Evolutionary conservation across 2,797 vertebrate species (phyloP).

Genomic region (Semaprochilodus insignis): DNA sequence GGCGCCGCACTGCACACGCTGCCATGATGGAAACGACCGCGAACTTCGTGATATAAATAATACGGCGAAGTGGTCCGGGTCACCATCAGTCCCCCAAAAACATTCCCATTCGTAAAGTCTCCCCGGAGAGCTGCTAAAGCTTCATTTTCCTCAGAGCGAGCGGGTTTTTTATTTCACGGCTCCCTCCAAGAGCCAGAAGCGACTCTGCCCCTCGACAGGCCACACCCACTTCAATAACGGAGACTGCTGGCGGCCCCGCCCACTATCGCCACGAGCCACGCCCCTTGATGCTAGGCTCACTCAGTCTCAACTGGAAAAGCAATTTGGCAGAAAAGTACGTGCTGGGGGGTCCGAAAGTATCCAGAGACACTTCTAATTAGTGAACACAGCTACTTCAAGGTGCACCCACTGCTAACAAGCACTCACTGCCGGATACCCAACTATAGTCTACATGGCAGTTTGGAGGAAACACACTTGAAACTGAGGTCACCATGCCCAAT

Average conservation of each 20-base stretch:
- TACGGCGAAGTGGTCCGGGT: constrained; percentile 66
- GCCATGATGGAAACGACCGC: constrained; percentile 73
- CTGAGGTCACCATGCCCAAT: neutral
- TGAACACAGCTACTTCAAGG: neutral
- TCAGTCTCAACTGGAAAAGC: neutral
- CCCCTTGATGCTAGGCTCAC: neutral
- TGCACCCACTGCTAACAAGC: neutral
- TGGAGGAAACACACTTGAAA: no score
- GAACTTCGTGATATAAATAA: constrained; percentile 67
- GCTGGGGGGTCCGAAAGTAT: no score
- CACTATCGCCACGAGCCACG: neutral
- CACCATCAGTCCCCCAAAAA: constrained; percentile 69
- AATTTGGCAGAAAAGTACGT: neutral
- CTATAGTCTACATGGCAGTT: neutral
- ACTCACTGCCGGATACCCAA: neutral
- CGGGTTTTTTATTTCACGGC: constrained; percentile 66
- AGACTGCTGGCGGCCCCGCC: neutral
- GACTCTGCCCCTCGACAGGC: constrained; percentile 72
- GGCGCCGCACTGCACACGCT: constrained; percentile 73
- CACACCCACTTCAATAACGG: constrained; percentile 55
- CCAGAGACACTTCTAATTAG: neutral
- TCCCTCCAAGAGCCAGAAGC: constrained; percentile 61
- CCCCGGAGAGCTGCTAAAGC: constrained; percentile 23
- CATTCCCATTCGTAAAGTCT: constrained; percentile 59
- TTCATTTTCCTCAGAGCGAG: constrained; percentile 54